Percentiles rank a stretch among this genome's conserved stretches.
Evolutionary conservation across 2,113 vertebrate genomes (phyloP).

Genomic region (Hystrix cristata): DNA sequence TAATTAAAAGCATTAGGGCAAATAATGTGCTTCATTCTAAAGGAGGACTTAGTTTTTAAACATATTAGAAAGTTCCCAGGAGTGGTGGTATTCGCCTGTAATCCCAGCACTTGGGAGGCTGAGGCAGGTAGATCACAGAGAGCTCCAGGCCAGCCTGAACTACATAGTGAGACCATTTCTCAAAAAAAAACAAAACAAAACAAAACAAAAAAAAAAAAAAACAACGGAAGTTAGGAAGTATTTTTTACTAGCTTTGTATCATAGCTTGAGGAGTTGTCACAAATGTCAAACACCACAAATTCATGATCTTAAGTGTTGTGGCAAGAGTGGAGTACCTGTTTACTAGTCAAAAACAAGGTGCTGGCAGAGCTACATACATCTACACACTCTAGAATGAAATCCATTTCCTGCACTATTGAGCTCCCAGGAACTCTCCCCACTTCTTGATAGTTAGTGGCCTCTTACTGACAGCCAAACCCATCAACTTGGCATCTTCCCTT

Average conservation of each 20-base stretch:
- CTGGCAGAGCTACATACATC: too few species aligned
- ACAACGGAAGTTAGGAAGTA: background rate
- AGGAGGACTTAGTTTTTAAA: background rate
- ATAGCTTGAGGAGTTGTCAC: background rate
- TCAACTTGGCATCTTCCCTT: background rate
- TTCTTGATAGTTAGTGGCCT: background rate
- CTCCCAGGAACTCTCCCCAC: too few species aligned
- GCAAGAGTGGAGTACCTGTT: background rate
- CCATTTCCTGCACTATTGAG: background rate
- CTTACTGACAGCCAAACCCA: background rate
- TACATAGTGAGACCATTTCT: background rate
- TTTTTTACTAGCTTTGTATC: background rate
- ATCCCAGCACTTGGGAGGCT: background rate
- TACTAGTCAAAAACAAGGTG: background rate
- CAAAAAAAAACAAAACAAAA: too few species aligned
- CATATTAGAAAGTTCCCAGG: background rate
- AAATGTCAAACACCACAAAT: background rate
- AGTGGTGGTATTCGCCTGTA: background rate
- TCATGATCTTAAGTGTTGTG: background rate
- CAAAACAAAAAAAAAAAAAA: too few species aligned
- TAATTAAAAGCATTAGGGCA: background rate
- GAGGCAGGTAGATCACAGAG: background rate
- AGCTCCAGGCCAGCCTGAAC: background rate
- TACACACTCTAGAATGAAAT: background rate
- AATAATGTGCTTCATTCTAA: background rate